Base-by-base conservation (phyloP, 2,113 vertebrate genomes). In the Ammodytes dubius region DNA sequence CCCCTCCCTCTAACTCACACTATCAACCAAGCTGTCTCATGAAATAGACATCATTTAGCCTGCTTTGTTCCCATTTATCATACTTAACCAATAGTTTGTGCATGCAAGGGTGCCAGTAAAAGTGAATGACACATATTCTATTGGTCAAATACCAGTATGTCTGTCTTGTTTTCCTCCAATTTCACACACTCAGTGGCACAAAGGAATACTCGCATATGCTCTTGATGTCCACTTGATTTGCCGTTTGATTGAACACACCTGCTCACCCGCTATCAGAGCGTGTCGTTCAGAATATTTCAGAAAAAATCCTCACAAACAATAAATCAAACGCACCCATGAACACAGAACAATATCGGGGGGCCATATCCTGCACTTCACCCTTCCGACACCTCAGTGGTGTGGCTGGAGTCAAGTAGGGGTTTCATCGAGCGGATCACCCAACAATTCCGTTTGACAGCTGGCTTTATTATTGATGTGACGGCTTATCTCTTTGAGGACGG, bases 391-490 rank as follows among this genome's bases (percentile, higher is more conserved):
- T 74, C 65, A 65, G 76, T 78, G 59, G 74, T 17, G 49, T 88
- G 65, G 39, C 56, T 9, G 60, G 64, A 79, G 88, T 90, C 81
- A 84, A 27, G 27, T 27, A 27, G 74, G 73, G 67, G 59, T 66
- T 58, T 76, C 60, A 86, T 52, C 13, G 49, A 63, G 70, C 11
- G 37, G 68, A 49, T 59, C 40, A 1, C 19, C 7, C 13, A 81
- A 67, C 70, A 43, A 90, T 89, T 67, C 46, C 50, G 54, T 81
- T 77, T 91, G 89, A 87, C 84, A 85, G 81, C 73, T 70, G 66
- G 61, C 82, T 91, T 88, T 86, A 87, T 88, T 88, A 86, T 87
- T 85, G 79, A 87, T 74, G 86, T 72, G 83, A 89, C 50, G 68
- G 68, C 77, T 73, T 43, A 42, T 69, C 82, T 74, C 86, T 88